Evolutionary conservation across 2,888 invertebrate genomes (phyloP).

Genomic region (Amphipyra berbera): DNA sequence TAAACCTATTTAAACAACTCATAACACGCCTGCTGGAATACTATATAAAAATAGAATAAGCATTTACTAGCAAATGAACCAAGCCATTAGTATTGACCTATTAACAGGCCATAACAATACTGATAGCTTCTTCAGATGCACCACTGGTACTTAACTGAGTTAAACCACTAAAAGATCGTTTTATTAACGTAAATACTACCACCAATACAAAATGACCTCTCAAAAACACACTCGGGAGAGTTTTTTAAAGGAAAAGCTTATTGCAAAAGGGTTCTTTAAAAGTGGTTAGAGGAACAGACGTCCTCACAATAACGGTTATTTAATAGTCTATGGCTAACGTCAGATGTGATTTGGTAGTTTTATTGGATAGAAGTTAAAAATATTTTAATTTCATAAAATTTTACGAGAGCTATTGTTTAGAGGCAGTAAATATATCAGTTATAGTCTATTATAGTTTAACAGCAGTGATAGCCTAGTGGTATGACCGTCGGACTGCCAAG

Average conservation of each 20-base stretch:
- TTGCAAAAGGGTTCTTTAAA: slow-evolving; percentile 19
- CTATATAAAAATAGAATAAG: slow-evolving; percentile 12
- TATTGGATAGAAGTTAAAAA: slow-evolving; percentile 11
- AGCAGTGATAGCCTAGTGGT: no score
- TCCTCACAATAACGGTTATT: slow-evolving; percentile 30
- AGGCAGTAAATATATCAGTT: not conserved
- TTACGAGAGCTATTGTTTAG: slow-evolving; percentile 34
- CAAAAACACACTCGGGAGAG: not conserved
- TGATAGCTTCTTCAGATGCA: slow-evolving; percentile 61
- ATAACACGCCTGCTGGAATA: slow-evolving; percentile 11
- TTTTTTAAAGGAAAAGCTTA: slow-evolving; percentile 5
- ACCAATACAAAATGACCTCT: slow-evolving; percentile 31
- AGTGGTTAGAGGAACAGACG: slow-evolving; percentile 35
- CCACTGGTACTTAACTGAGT: slow-evolving; percentile 39
- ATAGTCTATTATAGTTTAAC: no score
- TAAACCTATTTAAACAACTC: slow-evolving; percentile 39
- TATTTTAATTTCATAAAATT: slow-evolving; percentile 16
- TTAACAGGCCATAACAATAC: slow-evolving; percentile 52
- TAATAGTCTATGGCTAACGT: slow-evolving; percentile 19
- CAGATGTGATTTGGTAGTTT: slow-evolving; percentile 11
- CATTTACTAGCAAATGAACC: slow-evolving; percentile 5
- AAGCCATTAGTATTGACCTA: slow-evolving; percentile 31
- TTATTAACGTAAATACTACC: slow-evolving; percentile 54
- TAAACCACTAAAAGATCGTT: slow-evolving; percentile 52
- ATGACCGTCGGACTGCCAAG: no score